phyloP scores from a whole-genome alignment of 1,140 invertebrate genomes.

The Aphidius gifuensis region DNA sequence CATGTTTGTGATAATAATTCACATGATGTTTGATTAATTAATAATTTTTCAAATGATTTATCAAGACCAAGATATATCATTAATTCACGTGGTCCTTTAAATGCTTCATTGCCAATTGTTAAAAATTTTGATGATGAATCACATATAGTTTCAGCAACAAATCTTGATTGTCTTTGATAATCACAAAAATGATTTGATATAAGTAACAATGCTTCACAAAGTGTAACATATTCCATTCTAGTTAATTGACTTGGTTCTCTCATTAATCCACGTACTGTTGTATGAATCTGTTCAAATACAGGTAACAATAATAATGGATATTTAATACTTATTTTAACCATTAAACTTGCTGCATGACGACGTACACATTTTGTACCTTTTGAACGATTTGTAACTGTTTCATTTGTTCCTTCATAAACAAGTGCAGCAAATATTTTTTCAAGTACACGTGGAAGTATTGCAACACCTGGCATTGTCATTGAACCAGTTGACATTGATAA shows the following conservation, averaged over 20 bases:
- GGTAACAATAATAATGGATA: conserved; percentile 80
- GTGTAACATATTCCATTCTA: conserved; percentile 77
- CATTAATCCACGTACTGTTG: conserved; percentile 67
- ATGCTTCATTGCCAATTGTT: conserved; percentile 56
- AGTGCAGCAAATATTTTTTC: conserved; percentile 84
- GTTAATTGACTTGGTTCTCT: conserved; percentile 68
- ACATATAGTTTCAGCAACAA: conserved; percentile 75
- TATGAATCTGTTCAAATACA: conserved; percentile 81
- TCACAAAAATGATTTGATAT: conserved; percentile 88
- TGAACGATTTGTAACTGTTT: conserved; percentile 60
- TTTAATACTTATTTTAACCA: conserved; percentile 85
- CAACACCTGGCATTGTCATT: conserved; percentile 67
- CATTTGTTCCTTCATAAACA: conserved; percentile 66
- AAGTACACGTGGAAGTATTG: conserved; percentile 72
- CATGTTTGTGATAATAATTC: conserved; percentile 26
- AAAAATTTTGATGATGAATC: conserved; percentile 64
- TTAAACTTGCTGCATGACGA: conserved; percentile 81
- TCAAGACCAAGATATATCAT: conserved; percentile 77
- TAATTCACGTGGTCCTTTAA: conserved; percentile 65
- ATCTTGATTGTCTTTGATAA: conserved; percentile 78
- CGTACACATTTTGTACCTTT: conserved; percentile 79
- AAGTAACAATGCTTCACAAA: conserved; percentile 73
- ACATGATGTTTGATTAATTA: conserved; percentile 60
- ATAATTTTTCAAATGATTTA: conserved; percentile 63
- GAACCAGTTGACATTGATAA: conserved; percentile 81